phyloP scores from a whole-genome alignment of 2,888 invertebrate species.

The Brachyptera putata region DNA sequence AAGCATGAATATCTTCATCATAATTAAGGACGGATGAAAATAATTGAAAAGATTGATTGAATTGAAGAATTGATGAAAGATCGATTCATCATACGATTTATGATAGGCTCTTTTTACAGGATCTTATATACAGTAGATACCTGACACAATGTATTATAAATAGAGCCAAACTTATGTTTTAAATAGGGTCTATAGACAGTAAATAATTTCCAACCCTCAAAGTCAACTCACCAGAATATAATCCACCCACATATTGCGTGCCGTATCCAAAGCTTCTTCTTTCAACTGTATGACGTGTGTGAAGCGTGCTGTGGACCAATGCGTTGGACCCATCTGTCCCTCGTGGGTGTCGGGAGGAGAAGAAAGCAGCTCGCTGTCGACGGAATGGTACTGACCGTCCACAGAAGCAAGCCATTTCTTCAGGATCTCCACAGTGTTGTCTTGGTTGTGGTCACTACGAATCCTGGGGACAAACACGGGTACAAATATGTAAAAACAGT shows the following conservation, averaged over 20 bases:
- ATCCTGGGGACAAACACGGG: conserved; percentile 64
- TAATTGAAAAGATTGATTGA: no score
- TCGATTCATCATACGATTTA: no score
- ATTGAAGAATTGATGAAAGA: no score
- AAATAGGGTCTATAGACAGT: no score
- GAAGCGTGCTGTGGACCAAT: conserved; percentile 76
- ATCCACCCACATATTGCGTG: conserved; percentile 79
- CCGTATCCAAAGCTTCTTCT: conserved; percentile 68
- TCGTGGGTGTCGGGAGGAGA: conserved; percentile 44
- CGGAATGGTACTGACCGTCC: conserved; percentile 63
- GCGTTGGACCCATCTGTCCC: conserved; percentile 60
- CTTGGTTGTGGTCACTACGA: conserved; percentile 80
- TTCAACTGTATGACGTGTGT: conserved; percentile 72
- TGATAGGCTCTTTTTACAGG: no score
- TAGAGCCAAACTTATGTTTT: no score
- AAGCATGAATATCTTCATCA: no score
- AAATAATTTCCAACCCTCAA: no score
- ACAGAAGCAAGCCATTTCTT: conserved; percentile 65
- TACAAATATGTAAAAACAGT: no score
- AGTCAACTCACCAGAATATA: conserved; percentile 76
- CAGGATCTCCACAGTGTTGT: conserved; percentile 68
- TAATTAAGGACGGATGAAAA: no score
- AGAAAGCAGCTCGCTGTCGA: conserved; percentile 56
- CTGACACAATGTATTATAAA: no score
- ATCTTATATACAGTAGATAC: no score